Percentiles rank a stretch among this genome's conserved stretches.
phyloP scores from a whole-genome alignment of 2,888 invertebrate genomes.

The Caenorhabditis zanzibari region DNA sequence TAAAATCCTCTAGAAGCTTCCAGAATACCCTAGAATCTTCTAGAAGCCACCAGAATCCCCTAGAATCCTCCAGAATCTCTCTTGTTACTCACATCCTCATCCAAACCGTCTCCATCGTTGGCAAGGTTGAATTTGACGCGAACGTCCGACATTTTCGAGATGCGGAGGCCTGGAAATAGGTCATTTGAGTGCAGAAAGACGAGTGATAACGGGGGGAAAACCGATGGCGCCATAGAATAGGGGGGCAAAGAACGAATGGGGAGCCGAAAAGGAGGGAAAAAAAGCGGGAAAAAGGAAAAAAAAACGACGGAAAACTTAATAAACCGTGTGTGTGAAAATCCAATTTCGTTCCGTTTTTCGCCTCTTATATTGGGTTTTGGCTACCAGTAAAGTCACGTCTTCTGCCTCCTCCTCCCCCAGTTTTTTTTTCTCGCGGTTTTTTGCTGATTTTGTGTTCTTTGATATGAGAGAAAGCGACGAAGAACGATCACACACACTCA shows the following conservation, averaged over 20 bases:
- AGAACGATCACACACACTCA: slow-evolving; percentile 46
- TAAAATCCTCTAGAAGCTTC: too few relatives aligned
- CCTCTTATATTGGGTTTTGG: slow-evolving; percentile 19
- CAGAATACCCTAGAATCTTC: too few relatives aligned
- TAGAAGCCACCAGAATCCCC: too few relatives aligned
- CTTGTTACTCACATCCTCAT: slow-evolving; percentile 47
- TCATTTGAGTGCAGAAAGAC: slow-evolving; percentile 1
- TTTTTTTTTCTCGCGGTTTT: slow-evolving; percentile 12
- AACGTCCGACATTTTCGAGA: slow-evolving; percentile 73
- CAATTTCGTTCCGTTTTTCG: slow-evolving; percentile 32
- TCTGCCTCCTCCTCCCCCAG: background rate
- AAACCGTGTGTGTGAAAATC: slow-evolving; percentile 43
- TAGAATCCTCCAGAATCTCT: background rate
- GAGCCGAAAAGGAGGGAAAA: slow-evolving; percentile 10
- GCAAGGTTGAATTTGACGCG: slow-evolving; percentile 74
- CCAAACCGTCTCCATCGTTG: slow-evolving; percentile 31
- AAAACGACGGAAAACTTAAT: too few relatives aligned
- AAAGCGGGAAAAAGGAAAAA: slow-evolving; percentile 1
- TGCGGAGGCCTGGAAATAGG: slow-evolving; percentile 19
- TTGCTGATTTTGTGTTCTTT: slow-evolving; percentile 24
- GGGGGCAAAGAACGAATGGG: slow-evolving; percentile 31
- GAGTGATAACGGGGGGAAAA: slow-evolving; percentile 36
- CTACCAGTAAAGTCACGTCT: slow-evolving; percentile 48
- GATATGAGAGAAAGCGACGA: slow-evolving; percentile 38
- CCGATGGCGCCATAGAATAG: slow-evolving; percentile 54